Conservation (phyloP, 2,113 vertebrate species). For the Turnix velox region DNA sequence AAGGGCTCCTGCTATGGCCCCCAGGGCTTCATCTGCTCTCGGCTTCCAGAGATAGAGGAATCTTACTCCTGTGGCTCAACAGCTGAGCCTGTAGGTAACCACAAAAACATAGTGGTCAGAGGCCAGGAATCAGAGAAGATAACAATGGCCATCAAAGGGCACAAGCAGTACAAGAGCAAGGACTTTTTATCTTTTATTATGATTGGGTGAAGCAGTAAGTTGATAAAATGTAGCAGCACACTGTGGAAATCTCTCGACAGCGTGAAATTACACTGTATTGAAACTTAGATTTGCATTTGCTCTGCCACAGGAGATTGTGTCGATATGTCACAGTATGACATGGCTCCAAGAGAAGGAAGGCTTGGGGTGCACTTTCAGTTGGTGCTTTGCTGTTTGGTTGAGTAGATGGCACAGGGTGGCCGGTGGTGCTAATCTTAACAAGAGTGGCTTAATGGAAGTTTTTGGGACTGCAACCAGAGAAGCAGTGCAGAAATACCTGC, state of each 20-base stretch:
- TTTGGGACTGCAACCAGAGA: neutral
- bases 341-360: neutral
- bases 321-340: accelerated
- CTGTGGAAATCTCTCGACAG: neutral
- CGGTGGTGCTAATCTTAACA: neutral
- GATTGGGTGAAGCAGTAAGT: neutral
- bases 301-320: neutral
- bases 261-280: neutral
- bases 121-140: neutral
- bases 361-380: neutral
- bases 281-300: neutral
- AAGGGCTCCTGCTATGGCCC: neutral
- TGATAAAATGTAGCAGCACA: neutral
- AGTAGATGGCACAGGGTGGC: neutral
- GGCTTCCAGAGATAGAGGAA: neutral
- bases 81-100: neutral
- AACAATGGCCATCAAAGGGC: neutral
- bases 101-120: neutral
- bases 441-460: neutral
- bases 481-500: neutral
- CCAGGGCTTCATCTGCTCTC: neutral
- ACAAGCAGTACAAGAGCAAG: neutral
- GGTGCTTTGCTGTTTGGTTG: neutral
- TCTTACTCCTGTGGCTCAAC: neutral
- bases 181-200: neutral